Base-by-base conservation (phyloP, 2,113 vertebrate genomes). In the Rhineura floridana region DNA sequence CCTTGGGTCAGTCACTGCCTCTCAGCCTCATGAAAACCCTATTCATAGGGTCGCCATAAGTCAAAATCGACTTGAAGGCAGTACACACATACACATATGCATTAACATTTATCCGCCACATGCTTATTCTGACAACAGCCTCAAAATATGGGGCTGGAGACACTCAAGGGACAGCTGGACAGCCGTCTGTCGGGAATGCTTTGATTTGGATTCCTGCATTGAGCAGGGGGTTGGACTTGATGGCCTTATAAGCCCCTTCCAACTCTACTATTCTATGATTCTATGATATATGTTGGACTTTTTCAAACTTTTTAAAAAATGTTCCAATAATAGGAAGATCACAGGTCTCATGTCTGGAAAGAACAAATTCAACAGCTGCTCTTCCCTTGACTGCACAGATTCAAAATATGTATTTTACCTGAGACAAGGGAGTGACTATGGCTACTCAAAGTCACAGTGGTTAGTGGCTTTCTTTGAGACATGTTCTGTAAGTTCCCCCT, bases 401-500 rank as follows among this genome's bases (percentile, higher is more conserved):
- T 67, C 63, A 86, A 78, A 78, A 78, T 50, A 50, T 21, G 17
- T 33, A 13, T 23, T 78, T 65, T 78, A 42, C 25, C 0, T 13
- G 42, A 59, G 28, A 62, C 55, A 28, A 2, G 70, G 39, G 11
- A 59, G 39, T 33, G 70, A 44, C 83, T 75, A 19, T 48, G 73
- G 19, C 55, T 86, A 67, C 25, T 69, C 46, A 78, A 87, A 78
- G 52, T 59, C 70, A 39, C 48, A 80, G 76, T 55, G 63, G 63
- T 87, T 39, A 36, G 28, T 42, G 33, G 52, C n/a, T 52, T n/a
- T 33, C 76, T 86, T 86, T 80, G 62, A 86, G 50, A 79, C 69
- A 3, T 48, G 62, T 65, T 19, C 46, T 52, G 62, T 80, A 50
- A 21, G 48, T 8, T 69, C 28, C 13, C 44, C 42, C 2, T 4